These are phyloP conservation scores for Dasyprocta punctata DNA, from an alignment of 2,113 vertebrate species.

Conservation along the genomic window DNA sequence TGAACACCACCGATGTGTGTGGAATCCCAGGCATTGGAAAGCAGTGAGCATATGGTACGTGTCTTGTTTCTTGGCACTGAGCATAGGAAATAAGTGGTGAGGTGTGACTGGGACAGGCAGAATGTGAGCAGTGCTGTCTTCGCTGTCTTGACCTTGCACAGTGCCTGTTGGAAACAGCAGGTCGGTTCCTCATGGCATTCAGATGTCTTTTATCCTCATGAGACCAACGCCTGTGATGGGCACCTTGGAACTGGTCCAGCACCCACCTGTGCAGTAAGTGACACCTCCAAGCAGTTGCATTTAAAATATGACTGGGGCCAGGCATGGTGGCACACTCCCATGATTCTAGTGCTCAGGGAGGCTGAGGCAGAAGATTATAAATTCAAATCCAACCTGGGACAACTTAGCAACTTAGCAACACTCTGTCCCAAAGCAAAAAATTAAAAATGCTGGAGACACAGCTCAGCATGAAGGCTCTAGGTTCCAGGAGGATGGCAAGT, in stretches of 20 bases:
- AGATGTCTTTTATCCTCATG: neutral
- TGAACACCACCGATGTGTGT: neutral
- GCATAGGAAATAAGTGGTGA: neutral
- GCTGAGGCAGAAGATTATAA: neutral
- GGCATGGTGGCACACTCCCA: neutral
- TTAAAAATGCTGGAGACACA: neutral
- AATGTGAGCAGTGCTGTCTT: neutral
- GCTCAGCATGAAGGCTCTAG: neutral
- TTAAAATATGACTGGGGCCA: neutral
- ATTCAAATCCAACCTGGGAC: neutral
- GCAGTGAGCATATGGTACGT: conserved; percentile 9
- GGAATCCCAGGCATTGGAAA: neutral
- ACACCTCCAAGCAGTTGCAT: neutral
- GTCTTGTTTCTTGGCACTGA: neutral
- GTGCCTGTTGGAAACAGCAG: neutral
- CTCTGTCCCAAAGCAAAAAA: neutral
- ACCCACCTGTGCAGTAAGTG: accelerated
- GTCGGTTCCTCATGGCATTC: accelerated
- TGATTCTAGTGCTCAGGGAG: neutral
- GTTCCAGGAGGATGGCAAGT: neutral
- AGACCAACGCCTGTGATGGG: neutral
- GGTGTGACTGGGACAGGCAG: neutral
- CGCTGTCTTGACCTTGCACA: accelerated
- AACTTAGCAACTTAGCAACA: neutral
- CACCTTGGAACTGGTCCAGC: accelerated